Evolutionary conservation across 2,888 invertebrate genomes (phyloP).

Genomic region (Oxytorus armatus): DNA sequence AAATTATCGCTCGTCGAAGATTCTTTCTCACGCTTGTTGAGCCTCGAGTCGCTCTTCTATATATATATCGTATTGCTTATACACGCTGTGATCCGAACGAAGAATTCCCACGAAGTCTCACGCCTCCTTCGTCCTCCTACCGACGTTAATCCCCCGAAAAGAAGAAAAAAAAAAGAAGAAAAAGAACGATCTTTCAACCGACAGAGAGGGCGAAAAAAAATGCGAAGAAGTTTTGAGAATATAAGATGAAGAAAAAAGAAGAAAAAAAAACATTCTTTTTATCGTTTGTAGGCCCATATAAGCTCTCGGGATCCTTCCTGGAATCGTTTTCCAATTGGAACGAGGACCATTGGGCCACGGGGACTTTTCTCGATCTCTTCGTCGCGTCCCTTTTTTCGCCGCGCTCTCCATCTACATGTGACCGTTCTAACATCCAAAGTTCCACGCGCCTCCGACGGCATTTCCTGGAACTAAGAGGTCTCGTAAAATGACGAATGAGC

Average conservation of each 20-base stretch:
- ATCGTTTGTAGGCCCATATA: slow-evolving; percentile 15
- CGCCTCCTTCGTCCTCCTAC: slow-evolving; percentile 62
- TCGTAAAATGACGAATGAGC: no score
- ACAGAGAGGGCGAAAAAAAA: slow-evolving; percentile 8
- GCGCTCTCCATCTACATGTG: neutral
- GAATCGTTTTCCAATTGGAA: slow-evolving; percentile 56
- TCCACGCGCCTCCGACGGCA: neutral
- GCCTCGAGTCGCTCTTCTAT: slow-evolving; percentile 43
- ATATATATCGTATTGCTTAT: slow-evolving; percentile 34
- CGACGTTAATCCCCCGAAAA: slow-evolving; percentile 61
- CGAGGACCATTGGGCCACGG: slow-evolving; percentile 5
- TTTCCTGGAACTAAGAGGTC: neutral
- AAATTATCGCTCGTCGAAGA: slow-evolving; percentile 72
- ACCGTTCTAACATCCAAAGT: neutral
- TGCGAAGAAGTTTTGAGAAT: slow-evolving; percentile 27
- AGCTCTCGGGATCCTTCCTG: slow-evolving; percentile 53
- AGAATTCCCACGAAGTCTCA: slow-evolving; percentile 68
- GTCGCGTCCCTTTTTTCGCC: slow-evolving; percentile 1
- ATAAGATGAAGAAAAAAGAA: slow-evolving; percentile 18
- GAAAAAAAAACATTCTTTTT: slow-evolving; percentile 48
- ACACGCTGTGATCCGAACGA: slow-evolving; percentile 46
- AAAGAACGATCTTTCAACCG: slow-evolving; percentile 49
- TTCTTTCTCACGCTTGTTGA: slow-evolving; percentile 69
- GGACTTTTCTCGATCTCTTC: slow-evolving; percentile 39
- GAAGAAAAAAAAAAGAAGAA: slow-evolving; percentile 40